These are phyloP conservation scores for Cheilosia vernalis DNA, from an alignment of 2,888 invertebrate genomes.

Conservation along the genomic window DNA sequence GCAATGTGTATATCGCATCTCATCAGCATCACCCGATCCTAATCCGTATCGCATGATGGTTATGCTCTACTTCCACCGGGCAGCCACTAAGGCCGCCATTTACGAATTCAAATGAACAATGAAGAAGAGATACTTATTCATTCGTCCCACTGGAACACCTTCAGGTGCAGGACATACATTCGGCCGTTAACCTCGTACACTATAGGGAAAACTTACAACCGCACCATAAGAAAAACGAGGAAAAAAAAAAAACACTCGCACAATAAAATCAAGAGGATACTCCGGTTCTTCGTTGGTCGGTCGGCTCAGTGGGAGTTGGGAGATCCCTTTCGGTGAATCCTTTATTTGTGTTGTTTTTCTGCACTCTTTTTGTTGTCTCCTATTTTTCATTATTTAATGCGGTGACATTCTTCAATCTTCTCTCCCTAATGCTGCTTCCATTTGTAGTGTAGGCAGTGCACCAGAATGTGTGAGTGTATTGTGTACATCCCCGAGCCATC, in stretches of 20 bases:
- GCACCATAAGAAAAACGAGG: conserved; percentile 15
- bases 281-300: neutral
- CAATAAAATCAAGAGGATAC: conserved; percentile 37
- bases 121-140: conserved; percentile 30
- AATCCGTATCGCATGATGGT: conserved; percentile 42
- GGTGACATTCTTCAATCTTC: conserved; percentile 63
- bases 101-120: conserved; percentile 52
- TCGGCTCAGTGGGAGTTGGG: too few species aligned
- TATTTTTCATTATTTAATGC: conserved; percentile 72
- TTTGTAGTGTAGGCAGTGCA: neutral
- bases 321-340: conserved; percentile 27
- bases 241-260: conserved; percentile 34
- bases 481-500: conserved; percentile 58
- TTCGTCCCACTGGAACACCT: conserved; percentile 48
- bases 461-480: neutral
- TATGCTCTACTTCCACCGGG: conserved; percentile 48
- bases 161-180: conserved; percentile 62
- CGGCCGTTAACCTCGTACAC: conserved; percentile 65
- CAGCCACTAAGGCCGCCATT: conserved; percentile 56
- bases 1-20: conserved; percentile 5
- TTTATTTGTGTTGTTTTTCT: conserved; percentile 39
- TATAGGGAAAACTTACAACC: conserved; percentile 52
- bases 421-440: conserved; percentile 28
- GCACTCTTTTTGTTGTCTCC: conserved; percentile 50
- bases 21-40: conserved; percentile 7